Percentiles rank a stretch among this genome's conserved stretches.
Evolutionary conservation across 2,113 vertebrate genomes (phyloP).

Genomic region (Polypterus senegalus): DNA sequence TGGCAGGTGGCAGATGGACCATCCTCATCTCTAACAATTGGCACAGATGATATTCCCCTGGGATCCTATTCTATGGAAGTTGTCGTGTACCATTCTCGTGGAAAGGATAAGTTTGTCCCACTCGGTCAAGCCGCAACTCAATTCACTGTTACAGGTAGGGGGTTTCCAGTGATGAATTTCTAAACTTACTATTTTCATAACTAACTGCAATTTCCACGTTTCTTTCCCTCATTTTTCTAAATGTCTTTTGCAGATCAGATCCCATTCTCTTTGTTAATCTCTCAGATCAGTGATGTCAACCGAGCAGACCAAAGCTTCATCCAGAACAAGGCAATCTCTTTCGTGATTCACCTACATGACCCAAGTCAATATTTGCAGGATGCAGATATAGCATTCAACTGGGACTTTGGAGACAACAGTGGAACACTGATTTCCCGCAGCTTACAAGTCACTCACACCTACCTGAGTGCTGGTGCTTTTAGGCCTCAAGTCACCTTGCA

Average conservation of each 20-base stretch:
- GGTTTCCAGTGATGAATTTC: neutral
- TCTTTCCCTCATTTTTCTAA: slow-evolving; percentile 10
- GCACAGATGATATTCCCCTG: slow-evolving; percentile 52
- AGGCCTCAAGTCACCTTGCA: slow-evolving; percentile 67
- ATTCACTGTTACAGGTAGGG: slow-evolving; percentile 75
- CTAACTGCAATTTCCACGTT: neutral
- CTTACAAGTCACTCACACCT: slow-evolving; percentile 68
- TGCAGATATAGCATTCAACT: slow-evolving; percentile 76
- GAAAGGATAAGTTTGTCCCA: slow-evolving; percentile 66
- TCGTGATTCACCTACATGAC: slow-evolving; percentile 70
- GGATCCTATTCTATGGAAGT: slow-evolving; percentile 84
- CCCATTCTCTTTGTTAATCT: slow-evolving; percentile 63
- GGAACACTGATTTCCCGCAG: slow-evolving; percentile 79
- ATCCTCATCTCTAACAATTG: slow-evolving; percentile 59
- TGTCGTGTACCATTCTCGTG: slow-evolving; percentile 74
- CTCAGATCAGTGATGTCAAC: slow-evolving; percentile 58
- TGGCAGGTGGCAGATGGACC: slow-evolving; percentile 83
- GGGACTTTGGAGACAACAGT: slow-evolving; percentile 83
- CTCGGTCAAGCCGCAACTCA: slow-evolving; percentile 58
- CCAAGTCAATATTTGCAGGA: slow-evolving; percentile 69
- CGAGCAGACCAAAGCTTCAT: slow-evolving; percentile 58
- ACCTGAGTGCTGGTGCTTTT: slow-evolving; percentile 54
- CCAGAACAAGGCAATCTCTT: slow-evolving; percentile 71
- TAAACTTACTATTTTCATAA: neutral
- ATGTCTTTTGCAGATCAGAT: slow-evolving; percentile 62